A percentile compares a stretch with the other conserved stretches of the same genome.
Conservation (phyloP, 2,888 invertebrate species). For the Polydrusus pterygomalis region DNA sequence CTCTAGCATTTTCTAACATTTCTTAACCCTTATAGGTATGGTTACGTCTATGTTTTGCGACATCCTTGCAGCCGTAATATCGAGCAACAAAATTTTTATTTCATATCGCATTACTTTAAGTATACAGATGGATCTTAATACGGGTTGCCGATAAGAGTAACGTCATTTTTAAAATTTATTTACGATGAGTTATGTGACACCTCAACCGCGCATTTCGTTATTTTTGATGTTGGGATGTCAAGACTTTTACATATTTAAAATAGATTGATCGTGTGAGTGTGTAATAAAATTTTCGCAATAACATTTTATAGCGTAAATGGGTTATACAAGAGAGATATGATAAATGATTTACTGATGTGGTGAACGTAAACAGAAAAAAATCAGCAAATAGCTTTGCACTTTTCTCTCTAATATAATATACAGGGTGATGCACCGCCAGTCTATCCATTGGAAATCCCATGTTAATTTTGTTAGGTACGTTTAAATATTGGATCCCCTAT, state of each 20-base stretch:
- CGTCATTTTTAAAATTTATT: conserved; percentile 52
- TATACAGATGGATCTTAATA: conserved; percentile 47
- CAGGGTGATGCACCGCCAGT: no score
- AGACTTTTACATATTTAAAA: conserved; percentile 53
- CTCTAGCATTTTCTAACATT: no score
- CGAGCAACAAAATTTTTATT: conserved; percentile 41
- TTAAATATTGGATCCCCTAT: no score
- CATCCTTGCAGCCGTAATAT: neutral
- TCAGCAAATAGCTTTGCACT: no score
- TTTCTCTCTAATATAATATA: no score
- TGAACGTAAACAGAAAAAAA: conserved; percentile 2
- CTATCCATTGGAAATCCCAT: no score
- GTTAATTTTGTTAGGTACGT: no score
- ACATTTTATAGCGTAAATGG: conserved; percentile 47
- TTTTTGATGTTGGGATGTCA: conserved; percentile 36
- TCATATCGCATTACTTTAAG: conserved; percentile 52
- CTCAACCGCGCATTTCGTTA: conserved; percentile 46
- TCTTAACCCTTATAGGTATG: neutral
- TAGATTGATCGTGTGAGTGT: conserved; percentile 49
- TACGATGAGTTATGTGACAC: conserved; percentile 57
- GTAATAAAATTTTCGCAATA: conserved; percentile 51
- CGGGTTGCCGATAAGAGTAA: conserved; percentile 40
- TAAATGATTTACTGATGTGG: conserved; percentile 41
- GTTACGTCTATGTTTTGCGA: conserved; percentile 7
- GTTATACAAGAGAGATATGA: conserved; percentile 36